phyloP scores from a whole-genome alignment of 2,113 vertebrate genomes.

The Tetrao urogallus region DNA sequence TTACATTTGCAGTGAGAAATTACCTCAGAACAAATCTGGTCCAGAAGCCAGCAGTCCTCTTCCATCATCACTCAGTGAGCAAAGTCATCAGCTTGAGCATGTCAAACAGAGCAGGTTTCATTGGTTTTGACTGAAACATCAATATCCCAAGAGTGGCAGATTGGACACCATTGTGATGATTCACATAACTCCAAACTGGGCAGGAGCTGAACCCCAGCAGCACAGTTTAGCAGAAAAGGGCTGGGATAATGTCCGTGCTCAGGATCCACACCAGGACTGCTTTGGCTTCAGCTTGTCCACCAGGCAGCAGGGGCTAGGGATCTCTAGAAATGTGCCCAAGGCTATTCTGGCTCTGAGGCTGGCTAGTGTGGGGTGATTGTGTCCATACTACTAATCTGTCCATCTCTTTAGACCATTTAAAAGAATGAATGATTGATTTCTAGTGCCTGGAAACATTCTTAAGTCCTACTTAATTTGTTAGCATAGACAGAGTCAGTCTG shows the following conservation, averaged over 20 bases:
- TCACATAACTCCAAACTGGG: neutral
- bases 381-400: neutral
- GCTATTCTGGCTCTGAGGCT: neutral
- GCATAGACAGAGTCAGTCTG: conserved; percentile 6
- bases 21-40: neutral
- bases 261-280: neutral
- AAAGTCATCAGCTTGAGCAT: neutral
- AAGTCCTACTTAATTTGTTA: conserved; percentile 37
- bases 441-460: conserved; percentile 46
- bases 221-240: neutral
- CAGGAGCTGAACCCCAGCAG: neutral
- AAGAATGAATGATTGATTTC: conserved; percentile 50
- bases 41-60: neutral
- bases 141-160: neutral
- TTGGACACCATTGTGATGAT: accelerated
- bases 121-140: neutral
- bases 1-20: neutral
- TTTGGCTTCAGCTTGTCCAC: neutral
- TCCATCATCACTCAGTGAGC: neutral
- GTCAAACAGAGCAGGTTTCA: neutral
- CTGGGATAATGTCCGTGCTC: neutral
- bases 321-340: neutral
- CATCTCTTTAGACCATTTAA: neutral
- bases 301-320: neutral
- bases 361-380: neutral